Conservation (phyloP, 2,888 invertebrate genomes). For the Agrotis puta region DNA sequence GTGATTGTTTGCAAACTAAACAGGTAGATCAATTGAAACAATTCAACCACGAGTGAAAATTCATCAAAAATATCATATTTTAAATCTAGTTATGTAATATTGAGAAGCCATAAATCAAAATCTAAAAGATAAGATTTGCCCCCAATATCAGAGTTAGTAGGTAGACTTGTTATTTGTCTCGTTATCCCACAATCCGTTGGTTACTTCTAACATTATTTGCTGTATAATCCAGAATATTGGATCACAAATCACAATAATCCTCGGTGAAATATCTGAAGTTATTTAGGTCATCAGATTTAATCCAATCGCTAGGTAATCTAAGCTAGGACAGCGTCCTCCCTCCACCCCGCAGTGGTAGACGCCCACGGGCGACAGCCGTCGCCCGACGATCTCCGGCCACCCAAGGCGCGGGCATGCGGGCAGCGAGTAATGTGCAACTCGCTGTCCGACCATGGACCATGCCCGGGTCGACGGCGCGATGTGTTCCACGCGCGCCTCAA, state of each 20-base stretch:
- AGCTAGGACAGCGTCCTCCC: no score
- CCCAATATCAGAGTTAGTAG: conserved; percentile 1
- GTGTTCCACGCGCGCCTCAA: no score
- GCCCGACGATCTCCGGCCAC: no score
- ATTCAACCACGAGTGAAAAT: neutral
- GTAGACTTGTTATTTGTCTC: neutral
- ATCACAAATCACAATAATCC: conserved; percentile 3
- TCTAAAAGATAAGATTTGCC: neutral
- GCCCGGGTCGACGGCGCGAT: no score
- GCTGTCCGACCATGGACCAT: no score
- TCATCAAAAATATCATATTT: neutral
- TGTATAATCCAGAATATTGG: neutral
- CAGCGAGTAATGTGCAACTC: no score
- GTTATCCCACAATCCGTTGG: neutral
- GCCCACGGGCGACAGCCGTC: no score
- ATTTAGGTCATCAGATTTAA: neutral
- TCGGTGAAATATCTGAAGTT: neutral
- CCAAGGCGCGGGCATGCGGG: no score
- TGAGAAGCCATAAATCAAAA: conserved; percentile 9
- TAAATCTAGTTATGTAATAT: neutral
- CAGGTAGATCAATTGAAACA: no score
- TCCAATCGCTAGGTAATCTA: neutral
- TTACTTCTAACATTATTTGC: neutral
- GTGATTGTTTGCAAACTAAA: no score
- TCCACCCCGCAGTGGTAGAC: no score